Conservation (phyloP, 1,140 invertebrate genomes). For the Lasaia peninsularis region DNA sequence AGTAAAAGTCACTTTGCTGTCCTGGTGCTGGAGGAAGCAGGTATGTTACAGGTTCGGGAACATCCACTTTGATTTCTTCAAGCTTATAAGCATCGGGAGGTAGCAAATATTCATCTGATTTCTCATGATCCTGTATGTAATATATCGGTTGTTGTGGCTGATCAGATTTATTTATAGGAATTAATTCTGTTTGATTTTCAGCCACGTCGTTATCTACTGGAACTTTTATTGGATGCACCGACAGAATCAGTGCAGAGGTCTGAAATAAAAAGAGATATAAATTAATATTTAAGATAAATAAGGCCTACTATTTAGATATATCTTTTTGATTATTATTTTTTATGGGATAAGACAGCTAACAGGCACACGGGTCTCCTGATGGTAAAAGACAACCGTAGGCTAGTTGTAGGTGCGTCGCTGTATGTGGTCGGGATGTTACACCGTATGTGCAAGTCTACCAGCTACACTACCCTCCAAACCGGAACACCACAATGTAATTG, state of each 20-base stretch:
- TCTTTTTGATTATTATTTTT: too few species aligned
- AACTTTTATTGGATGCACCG: conserved; percentile 45
- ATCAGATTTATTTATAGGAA: conserved; percentile 16
- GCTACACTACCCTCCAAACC: too few species aligned
- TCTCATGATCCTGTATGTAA: conserved; percentile 38
- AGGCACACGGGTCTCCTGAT: too few species aligned
- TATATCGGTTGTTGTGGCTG: conserved; percentile 37
- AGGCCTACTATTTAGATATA: too few species aligned
- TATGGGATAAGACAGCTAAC: too few species aligned
- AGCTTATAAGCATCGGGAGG: conserved; percentile 44
- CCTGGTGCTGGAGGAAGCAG: conserved; percentile 51
- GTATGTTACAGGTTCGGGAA: conserved; percentile 49
- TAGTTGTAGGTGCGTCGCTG: too few species aligned
- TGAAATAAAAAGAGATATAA: conserved; percentile 37
- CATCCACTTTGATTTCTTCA: conserved; percentile 33
- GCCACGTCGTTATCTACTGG: conserved; percentile 38
- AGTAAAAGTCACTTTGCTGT: conserved; percentile 43
- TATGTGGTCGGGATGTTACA: too few species aligned
- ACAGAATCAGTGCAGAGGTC: conserved; percentile 34
- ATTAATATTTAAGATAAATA: too few species aligned
- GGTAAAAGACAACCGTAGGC: too few species aligned
- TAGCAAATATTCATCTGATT: conserved; percentile 49
- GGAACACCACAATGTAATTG: too few species aligned
- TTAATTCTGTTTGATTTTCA: conserved; percentile 21
- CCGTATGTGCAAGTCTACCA: too few species aligned